Percentiles rank a stretch among this genome's conserved stretches.
Conservation (phyloP, 2,113 vertebrate species). For the Phaethornis superciliosus region DNA sequence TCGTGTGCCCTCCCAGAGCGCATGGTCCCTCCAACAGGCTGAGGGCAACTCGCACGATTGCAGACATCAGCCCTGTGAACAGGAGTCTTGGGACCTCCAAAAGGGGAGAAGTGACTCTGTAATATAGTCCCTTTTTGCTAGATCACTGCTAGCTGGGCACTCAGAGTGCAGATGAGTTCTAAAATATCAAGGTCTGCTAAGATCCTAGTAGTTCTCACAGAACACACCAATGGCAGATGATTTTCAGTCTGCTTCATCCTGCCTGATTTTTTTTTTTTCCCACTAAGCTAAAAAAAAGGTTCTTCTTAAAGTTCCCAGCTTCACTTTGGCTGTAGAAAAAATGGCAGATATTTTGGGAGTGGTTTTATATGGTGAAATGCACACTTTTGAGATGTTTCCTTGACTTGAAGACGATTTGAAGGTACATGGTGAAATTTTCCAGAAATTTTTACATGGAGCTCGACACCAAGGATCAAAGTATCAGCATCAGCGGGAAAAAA, state of each 20-base stretch:
- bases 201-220: neutral
- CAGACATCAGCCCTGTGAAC: neutral
- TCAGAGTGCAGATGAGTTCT: neutral
- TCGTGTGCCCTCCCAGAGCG: accelerated
- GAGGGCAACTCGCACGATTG: neutral
- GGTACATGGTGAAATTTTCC: neutral
- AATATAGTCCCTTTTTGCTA: neutral
- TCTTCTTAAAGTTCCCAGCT: neutral
- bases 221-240: neutral
- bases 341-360: neutral
- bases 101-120: neutral
- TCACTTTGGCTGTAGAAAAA: neutral
- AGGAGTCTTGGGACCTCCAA: neutral
- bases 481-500: neutral
- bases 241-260: neutral
- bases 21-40: accelerated
- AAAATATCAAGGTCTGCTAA: neutral
- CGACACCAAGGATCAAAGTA: neutral
- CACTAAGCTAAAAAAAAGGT: neutral
- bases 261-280: neutral
- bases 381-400: neutral
- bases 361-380: neutral
- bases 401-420: neutral
- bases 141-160: neutral
- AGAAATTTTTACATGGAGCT: neutral